Percentiles rank a stretch among this genome's conserved stretches.
These are phyloP conservation scores for Tanytarsus gracilentus DNA, from an alignment of 2,888 invertebrate genomes.

Conservation along the genomic window DNA sequence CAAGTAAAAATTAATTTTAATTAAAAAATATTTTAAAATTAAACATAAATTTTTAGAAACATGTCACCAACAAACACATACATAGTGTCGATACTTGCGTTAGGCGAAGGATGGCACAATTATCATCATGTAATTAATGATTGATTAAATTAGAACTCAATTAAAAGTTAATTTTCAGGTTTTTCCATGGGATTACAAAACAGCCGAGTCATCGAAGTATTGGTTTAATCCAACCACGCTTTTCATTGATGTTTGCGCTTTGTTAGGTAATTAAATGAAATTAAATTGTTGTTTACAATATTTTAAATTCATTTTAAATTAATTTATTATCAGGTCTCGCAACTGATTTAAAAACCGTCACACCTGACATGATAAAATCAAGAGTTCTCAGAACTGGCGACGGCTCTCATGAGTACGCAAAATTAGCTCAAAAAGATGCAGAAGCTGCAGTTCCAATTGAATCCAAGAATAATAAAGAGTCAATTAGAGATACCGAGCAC, in stretches of 20 bases:
- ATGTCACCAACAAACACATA: not conserved
- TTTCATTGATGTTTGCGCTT: slow-evolving; percentile 58
- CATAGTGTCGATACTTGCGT: not conserved
- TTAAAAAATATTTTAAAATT: not conserved
- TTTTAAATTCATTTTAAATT: not conserved
- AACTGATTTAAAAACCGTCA: slow-evolving; percentile 74
- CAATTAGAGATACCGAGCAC: not conserved
- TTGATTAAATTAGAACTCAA: too few species aligned
- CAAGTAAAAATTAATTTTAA: slow-evolving; percentile 48
- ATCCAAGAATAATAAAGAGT: slow-evolving; percentile 11
- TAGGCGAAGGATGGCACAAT: slow-evolving; percentile 61
- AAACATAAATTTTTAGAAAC: not conserved
- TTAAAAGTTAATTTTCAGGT: not conserved
- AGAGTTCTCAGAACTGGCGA: slow-evolving; percentile 66
- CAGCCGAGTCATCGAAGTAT: slow-evolving; percentile 60
- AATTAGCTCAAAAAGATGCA: not conserved
- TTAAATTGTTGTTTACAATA: not conserved
- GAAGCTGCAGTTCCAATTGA: too few species aligned
- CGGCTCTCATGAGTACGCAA: slow-evolving; percentile 46
- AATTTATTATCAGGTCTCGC: slow-evolving; percentile 57
- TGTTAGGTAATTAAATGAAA: slow-evolving; percentile 43
- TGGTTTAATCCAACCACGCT: slow-evolving; percentile 53
- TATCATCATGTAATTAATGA: slow-evolving; percentile 81
- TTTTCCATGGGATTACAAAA: slow-evolving; percentile 61
- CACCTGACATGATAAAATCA: slow-evolving; percentile 57